A percentile compares a stretch with the other conserved stretches of the same genome.
phyloP scores from a whole-genome alignment of 53 echinoderm and acorn worm species.

The Actinopyga echinites region DNA sequence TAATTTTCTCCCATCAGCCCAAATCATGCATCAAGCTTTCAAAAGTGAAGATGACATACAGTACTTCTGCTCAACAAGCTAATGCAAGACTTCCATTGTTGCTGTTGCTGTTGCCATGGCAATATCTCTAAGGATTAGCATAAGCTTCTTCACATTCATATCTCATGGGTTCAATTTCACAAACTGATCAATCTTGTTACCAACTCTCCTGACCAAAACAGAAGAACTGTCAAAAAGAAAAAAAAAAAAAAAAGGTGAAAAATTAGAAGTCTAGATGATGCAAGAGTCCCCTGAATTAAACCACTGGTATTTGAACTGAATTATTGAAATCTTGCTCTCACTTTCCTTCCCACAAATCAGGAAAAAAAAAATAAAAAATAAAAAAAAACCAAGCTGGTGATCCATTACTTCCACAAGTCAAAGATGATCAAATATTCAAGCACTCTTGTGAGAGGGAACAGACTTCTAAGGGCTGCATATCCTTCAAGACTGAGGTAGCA shows the following conservation, averaged over 20 bases:
- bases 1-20: neutral
- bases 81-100: conserved; percentile 1
- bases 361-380: too few relatives aligned
- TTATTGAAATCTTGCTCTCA: conserved; percentile 6
- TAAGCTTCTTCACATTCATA: neutral
- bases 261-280: too few relatives aligned
- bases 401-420: too few relatives aligned
- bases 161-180: conserved; percentile 31
- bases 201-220: conserved; percentile 19
- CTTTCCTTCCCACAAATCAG: neutral
- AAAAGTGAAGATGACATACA: neutral
- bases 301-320: conserved; percentile 3
- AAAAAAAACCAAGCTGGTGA: too few relatives aligned
- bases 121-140: conserved; percentile 25
- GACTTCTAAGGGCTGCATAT: too few relatives aligned
- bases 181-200: conserved; percentile 13
- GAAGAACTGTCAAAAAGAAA: neutral
- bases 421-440: too few relatives aligned
- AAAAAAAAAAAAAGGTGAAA: neutral
- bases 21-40: conserved; percentile 21
- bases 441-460: too few relatives aligned
- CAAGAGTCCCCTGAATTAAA: neutral
- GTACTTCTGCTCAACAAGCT: neutral
- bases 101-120: conserved; percentile 18
- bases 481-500: too few relatives aligned